Conservation (phyloP, 2,113 vertebrate genomes). For the Poecile atricapillus region DNA sequence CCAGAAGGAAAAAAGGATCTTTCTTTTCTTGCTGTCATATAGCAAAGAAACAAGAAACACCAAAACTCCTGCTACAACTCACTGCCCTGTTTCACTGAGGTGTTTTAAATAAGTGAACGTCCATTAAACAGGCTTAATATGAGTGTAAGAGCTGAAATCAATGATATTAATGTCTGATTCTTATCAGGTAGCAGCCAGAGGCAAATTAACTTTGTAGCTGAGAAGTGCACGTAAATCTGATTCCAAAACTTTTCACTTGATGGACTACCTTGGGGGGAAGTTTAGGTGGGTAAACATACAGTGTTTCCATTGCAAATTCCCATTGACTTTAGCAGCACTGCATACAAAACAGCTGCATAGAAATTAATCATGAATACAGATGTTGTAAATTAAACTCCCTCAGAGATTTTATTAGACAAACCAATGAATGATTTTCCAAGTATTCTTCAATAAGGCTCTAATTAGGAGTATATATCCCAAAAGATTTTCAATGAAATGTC, state of each 20-base stretch:
- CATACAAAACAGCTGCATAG: background rate
- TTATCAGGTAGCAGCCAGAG: background rate
- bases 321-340: background rate
- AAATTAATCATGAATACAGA: slow-evolving; percentile 10
- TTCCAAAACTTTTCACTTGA: background rate
- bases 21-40: background rate
- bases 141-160: background rate
- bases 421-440: background rate
- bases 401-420: background rate
- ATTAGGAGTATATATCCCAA: background rate
- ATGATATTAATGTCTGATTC: slow-evolving; percentile 7
- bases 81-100: background rate
- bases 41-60: background rate
- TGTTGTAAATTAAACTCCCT: background rate
- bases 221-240: background rate
- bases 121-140: background rate
- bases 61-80: background rate
- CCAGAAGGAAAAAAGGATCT: background rate
- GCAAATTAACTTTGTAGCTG: slow-evolving; percentile 5
- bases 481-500: background rate
- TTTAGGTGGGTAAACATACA: background rate
- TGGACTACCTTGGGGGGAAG: background rate
- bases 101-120: background rate
- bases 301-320: background rate
- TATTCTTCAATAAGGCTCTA: background rate